phyloP scores from a whole-genome alignment of 2,113 vertebrate genomes.

The Alligator sinensis region DNA sequence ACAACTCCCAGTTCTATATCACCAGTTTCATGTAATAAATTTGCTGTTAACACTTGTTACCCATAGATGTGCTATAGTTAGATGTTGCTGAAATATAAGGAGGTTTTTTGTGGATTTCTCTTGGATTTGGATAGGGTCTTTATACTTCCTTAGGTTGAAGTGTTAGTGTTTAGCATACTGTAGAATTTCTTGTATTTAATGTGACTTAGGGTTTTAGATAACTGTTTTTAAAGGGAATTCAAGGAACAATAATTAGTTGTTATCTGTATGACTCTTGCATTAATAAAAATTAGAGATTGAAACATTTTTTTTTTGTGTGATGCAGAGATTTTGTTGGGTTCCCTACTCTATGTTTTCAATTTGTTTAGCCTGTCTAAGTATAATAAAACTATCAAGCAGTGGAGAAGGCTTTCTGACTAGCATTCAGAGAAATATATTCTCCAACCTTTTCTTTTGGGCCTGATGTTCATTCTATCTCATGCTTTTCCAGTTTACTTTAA shows the following conservation, averaged over 20 bases:
- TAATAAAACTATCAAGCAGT: not conserved
- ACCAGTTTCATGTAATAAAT: not conserved
- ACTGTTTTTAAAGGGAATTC: not conserved
- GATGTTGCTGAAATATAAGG: not conserved
- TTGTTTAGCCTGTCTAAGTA: not conserved
- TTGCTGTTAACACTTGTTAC: not conserved
- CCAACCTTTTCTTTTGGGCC: not conserved
- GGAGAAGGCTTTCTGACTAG: not conserved
- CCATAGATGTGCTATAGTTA: not conserved
- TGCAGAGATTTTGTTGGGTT: not conserved
- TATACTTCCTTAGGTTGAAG: not conserved
- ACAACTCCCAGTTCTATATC: not conserved
- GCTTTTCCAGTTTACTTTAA: not conserved
- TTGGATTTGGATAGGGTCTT: not conserved
- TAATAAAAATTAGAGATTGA: not conserved
- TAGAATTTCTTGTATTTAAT: no score
- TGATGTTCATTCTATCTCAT: not conserved
- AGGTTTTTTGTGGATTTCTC: not conserved
- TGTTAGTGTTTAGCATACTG: not conserved
- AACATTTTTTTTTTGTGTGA: not conserved
- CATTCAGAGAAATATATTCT: not conserved
- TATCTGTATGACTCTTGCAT: not conserved
- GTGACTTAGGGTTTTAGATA: not conserved
- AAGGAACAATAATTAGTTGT: not conserved
- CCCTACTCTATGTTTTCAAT: not conserved